Evolutionary conservation across 2,888 invertebrate species (phyloP).

Genomic region (Julus scandinavius): DNA sequence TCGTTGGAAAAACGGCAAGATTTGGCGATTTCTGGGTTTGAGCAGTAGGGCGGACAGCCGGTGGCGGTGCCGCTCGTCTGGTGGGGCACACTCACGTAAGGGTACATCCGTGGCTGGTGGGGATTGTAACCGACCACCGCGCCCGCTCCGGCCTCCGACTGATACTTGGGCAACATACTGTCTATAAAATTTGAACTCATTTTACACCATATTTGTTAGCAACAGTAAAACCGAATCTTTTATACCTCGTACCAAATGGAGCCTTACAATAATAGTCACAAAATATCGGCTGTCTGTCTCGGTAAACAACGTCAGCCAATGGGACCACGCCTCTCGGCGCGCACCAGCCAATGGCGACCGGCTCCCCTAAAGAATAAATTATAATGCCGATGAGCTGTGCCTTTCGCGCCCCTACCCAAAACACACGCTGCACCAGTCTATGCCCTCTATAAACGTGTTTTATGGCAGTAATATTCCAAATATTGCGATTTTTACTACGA

Average conservation of each 20-base stretch:
- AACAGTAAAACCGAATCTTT: slow-evolving; percentile 60
- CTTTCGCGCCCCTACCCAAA: slow-evolving; percentile 46
- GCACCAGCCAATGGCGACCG: slow-evolving; percentile 47
- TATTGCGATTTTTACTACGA: slow-evolving; percentile 29
- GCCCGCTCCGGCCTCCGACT: slow-evolving; percentile 65
- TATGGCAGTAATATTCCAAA: slow-evolving; percentile 28
- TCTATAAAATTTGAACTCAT: slow-evolving; percentile 98
- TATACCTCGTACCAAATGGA: slow-evolving; percentile 59
- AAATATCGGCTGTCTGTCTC: slow-evolving; percentile 58
- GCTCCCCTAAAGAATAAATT: slow-evolving; percentile 55
- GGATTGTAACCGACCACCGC: slow-evolving; percentile 68
- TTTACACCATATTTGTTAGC: slow-evolving; percentile 66
- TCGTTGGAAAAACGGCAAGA: slow-evolving; percentile 78
- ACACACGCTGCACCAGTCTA: slow-evolving; percentile 44
- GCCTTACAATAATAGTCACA: slow-evolving; percentile 58
- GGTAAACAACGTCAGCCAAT: slow-evolving; percentile 57
- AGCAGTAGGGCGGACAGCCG: slow-evolving; percentile 68
- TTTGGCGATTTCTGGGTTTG: slow-evolving; percentile 78
- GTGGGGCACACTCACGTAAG: slow-evolving; percentile 84
- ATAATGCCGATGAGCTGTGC: slow-evolving; percentile 55
- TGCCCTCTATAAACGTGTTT: slow-evolving; percentile 45
- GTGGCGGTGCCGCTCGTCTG: slow-evolving; percentile 68
- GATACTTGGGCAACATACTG: slow-evolving; percentile 97
- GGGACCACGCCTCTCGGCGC: slow-evolving; percentile 45
- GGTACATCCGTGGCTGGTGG: slow-evolving; percentile 82